Evolutionary conservation across 2,113 vertebrate species (phyloP), one percentile per base, ranked within the genome.

Genomic region (Crotophaga sulcirostris): DNA sequence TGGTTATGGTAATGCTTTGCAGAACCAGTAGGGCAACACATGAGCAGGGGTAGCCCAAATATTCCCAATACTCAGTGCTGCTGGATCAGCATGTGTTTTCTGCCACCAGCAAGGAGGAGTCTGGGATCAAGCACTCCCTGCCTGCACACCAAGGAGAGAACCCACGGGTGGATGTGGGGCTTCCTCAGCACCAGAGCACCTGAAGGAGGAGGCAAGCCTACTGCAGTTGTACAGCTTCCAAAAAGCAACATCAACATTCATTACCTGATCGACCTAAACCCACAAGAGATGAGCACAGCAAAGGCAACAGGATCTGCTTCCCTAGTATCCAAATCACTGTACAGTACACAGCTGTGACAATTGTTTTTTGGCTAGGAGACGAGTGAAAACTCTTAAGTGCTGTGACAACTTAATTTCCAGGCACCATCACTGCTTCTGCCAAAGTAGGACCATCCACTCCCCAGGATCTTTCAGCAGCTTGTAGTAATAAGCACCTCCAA

Each of bases 151-250:
- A 2, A 51, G n/a, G 55, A 51, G 47, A n/a, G 31, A 47, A 7
- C n/a, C 68, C 23, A 3, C 0, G 9, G 58, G 6, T 4, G 38
- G 21, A 10, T 9, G 3, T 34, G 54, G 34, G 76, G 42, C 45
- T 78, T 76, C 29, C 49, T 36, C 34, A 49, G 66, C 70, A 49
- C 16, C 52, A 34, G 42, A 66, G 59, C n/a, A 28, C 19, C 69
- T 29, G 55, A 23, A 38, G 77, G 56, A 62, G 20, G 31, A 26
- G 34, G 49, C 9, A n/a, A 55, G 36, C 10, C 55, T 36, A 1
- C 55, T 56, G 63, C 63, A 64, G 59, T 3, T 29, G 23, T 31
- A 4, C 23, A 16, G 20, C 51, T 54, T n/a, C 49, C 64, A n/a
- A 33, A 33, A 84, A 45, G 56, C 51, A 79, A 52, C 70, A 38